Evolutionary conservation across 2,113 vertebrate genomes (phyloP).

Genomic region (Oplegnathus fasciatus): DNA sequence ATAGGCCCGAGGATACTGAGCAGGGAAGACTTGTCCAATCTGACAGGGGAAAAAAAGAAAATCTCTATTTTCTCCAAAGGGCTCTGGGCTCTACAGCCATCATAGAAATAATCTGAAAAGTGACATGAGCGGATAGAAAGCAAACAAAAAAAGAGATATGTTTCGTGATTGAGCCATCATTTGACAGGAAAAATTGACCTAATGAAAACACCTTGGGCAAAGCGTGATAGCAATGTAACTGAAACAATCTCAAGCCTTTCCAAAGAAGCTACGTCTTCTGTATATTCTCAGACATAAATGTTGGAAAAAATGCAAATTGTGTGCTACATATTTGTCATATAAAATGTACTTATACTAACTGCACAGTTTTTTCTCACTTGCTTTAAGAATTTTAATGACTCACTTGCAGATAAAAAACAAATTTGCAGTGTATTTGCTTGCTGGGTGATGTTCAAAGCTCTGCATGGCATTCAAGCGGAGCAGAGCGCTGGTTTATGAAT

Average conservation of each 20-base stretch:
- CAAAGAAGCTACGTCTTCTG: not conserved
- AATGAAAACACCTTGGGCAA: not conserved
- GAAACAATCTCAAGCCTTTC: not conserved
- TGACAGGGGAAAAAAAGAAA: conserved; percentile 51
- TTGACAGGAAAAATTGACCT: not conserved
- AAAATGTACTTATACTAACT: not conserved
- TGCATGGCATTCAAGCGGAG: not conserved
- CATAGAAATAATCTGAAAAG: not conserved
- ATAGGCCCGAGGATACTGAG: conserved; percentile 40
- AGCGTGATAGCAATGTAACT: not conserved
- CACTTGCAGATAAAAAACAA: not conserved
- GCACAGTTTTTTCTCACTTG: not conserved
- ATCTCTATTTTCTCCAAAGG: conserved; percentile 41
- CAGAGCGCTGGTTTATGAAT: not conserved
- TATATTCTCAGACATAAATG: not conserved
- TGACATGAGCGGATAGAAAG: conserved; percentile 16
- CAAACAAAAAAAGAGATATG: not conserved
- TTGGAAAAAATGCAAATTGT: not conserved
- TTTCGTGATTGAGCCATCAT: not conserved
- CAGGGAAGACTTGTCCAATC: conserved; percentile 46
- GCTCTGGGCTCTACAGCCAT: conserved; percentile 26
- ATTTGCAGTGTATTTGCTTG: not conserved
- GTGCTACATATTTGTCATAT: not conserved
- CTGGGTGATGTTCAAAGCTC: not conserved
- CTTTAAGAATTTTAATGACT: not conserved